These are phyloP conservation scores for Atopsyche davidsoni DNA, from an alignment of 1,140 invertebrate species.

Conservation along the genomic window DNA sequence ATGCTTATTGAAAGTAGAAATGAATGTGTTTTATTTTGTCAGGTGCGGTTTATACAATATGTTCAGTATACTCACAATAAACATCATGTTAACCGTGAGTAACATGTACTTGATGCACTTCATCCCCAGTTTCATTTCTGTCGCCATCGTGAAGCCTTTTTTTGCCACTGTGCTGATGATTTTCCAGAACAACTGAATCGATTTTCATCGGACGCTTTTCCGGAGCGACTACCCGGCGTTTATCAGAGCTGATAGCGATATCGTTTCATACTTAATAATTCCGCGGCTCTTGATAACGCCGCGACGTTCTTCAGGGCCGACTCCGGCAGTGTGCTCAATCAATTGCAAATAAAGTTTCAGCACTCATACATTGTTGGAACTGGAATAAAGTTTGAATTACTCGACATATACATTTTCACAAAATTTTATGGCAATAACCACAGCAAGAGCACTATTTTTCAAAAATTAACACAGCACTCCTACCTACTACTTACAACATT, in stretches of 20 bases:
- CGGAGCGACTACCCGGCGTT: constrained; percentile 1
- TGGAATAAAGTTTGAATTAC: too few relatives aligned
- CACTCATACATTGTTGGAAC: too few relatives aligned
- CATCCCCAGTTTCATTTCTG: constrained; percentile 63
- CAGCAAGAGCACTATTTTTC: too few relatives aligned
- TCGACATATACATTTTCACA: too few relatives aligned
- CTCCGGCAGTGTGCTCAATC: constrained; percentile 1
- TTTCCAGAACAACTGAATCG: constrained; percentile 1
- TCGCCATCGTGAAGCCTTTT: constrained; percentile 42
- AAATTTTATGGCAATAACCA: too few relatives aligned
- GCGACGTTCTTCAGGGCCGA: constrained; percentile 3
- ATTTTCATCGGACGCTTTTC: constrained; percentile 1
- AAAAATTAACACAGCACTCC: too few relatives aligned
- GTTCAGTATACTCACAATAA: constrained; percentile 70
- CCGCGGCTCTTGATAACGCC: constrained; percentile 4
- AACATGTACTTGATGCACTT: constrained; percentile 79
- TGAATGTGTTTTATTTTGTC: too few relatives aligned
- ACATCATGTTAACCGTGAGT: constrained; percentile 74
- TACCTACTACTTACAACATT: too few relatives aligned
- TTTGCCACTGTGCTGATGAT: constrained; percentile 8
- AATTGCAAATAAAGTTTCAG: too few relatives aligned
- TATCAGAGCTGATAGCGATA: constrained; percentile 26
- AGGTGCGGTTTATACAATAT: too few relatives aligned
- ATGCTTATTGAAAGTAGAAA: too few relatives aligned
- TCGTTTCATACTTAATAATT: constrained; percentile 5